Evolutionary conservation across 2,113 vertebrate species (phyloP).

Genomic region (Aldabrachelys gigantea): DNA sequence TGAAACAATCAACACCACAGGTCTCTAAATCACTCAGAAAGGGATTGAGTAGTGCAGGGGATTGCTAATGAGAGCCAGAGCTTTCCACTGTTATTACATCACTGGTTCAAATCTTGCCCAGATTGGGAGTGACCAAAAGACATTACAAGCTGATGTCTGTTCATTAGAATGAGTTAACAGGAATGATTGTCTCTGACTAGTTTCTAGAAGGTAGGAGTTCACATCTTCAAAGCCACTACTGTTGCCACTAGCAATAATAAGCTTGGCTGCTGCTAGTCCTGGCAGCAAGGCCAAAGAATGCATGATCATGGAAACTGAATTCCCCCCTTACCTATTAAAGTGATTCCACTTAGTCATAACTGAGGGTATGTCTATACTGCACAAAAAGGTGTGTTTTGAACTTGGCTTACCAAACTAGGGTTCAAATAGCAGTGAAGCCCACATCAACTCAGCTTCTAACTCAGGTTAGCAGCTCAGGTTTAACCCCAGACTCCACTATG

Average conservation of each 20-base stretch:
- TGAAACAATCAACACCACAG: rapidly evolving
- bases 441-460: neutral
- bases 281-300: conserved; percentile 27
- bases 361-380: neutral
- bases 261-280: neutral
- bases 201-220: neutral
- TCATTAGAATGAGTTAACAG: neutral
- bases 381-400: neutral
- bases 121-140: neutral
- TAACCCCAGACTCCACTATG: neutral
- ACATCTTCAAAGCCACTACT: neutral
- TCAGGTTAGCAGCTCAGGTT: neutral
- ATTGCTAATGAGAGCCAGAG: neutral
- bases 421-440: neutral
- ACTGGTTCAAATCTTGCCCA: neutral
- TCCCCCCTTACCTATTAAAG: neutral
- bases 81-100: neutral
- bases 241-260: neutral
- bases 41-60: neutral
- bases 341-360: neutral
- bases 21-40: neutral
- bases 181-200: neutral
- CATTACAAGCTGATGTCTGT: neutral
- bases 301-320: neutral
- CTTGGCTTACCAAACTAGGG: neutral